Evolutionary conservation across 2,113 vertebrate species (phyloP).

Genomic region (Nanorana parkeri): DNA sequence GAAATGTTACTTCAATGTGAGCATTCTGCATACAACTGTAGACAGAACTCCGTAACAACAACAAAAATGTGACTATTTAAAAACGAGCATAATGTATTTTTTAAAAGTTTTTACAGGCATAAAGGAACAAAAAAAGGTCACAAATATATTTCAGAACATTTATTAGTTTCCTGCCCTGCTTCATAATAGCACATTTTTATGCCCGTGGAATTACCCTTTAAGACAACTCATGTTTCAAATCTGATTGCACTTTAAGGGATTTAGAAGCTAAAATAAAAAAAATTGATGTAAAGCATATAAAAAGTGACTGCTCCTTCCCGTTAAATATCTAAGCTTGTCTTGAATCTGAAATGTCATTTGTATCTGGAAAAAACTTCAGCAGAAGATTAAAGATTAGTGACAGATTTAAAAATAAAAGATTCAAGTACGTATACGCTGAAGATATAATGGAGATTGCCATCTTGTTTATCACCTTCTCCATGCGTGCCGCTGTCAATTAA

Average conservation of each 20-base stretch:
- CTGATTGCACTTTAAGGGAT: neutral
- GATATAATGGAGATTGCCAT: slow-evolving; percentile 23
- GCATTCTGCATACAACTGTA: too few relatives aligned
- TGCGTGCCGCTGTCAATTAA: slow-evolving; percentile 39
- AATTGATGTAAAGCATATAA: neutral
- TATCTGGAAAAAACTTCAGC: neutral
- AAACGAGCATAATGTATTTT: too few relatives aligned
- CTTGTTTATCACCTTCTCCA: slow-evolving; percentile 37
- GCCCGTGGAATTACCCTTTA: too few relatives aligned
- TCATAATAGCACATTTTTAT: too few relatives aligned
- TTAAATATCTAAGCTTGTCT: neutral
- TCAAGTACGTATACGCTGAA: neutral
- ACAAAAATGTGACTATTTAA: too few relatives aligned
- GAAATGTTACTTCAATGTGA: too few relatives aligned
- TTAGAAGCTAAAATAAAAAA: neutral
- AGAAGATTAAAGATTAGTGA: slow-evolving; percentile 40
- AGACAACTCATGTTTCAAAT: too few relatives aligned
- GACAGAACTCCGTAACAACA: too few relatives aligned
- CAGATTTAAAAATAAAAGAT: slow-evolving; percentile 40
- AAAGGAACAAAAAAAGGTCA: neutral
- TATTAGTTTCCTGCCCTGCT: too few relatives aligned
- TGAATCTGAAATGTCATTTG: slow-evolving; percentile 28
- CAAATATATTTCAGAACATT: neutral
- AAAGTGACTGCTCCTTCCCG: neutral
- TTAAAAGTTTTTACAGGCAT: too few relatives aligned